phyloP scores from a whole-genome alignment of 2,888 invertebrate species.

The Neoaliturus tenellus region DNA sequence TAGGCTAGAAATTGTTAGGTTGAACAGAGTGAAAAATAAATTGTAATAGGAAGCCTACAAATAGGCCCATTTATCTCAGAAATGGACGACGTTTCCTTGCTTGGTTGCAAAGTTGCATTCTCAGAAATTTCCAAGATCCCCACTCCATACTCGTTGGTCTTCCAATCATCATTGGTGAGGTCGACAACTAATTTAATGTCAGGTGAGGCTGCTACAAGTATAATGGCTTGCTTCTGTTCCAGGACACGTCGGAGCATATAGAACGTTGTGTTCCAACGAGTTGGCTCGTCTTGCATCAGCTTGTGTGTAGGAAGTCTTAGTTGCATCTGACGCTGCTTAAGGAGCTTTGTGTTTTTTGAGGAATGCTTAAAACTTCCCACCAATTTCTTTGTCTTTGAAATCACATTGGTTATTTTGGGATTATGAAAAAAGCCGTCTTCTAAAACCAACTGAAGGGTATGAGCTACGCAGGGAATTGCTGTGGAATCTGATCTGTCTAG shows the following conservation, averaged over 20 bases:
- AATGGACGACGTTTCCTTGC: background rate
- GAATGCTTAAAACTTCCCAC: constrained; percentile 27
- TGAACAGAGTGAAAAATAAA: background rate
- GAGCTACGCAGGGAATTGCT: constrained; percentile 41
- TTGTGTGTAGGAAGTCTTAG: background rate
- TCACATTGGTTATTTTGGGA: background rate
- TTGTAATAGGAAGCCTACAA: background rate
- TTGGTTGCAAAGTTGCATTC: background rate
- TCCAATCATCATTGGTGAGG: background rate
- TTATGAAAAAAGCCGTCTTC: constrained; percentile 30
- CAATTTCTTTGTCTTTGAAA: background rate
- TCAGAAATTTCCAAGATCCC: constrained; percentile 8
- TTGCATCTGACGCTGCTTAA: background rate
- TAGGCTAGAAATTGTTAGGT: background rate
- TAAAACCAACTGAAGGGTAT: constrained; percentile 13
- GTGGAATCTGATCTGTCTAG: background rate
- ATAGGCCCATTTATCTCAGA: background rate
- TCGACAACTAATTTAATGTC: background rate
- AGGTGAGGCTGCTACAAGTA: background rate
- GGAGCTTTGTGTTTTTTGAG: background rate
- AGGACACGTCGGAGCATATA: background rate
- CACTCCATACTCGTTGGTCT: background rate
- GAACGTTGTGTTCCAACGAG: background rate
- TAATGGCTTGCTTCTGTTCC: background rate
- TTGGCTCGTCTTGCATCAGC: background rate